Percentiles rank a stretch among this genome's conserved stretches.
These are phyloP conservation scores for Actinemys pallida DNA, from an alignment of 2,113 vertebrate species.

Conservation along the genomic window DNA sequence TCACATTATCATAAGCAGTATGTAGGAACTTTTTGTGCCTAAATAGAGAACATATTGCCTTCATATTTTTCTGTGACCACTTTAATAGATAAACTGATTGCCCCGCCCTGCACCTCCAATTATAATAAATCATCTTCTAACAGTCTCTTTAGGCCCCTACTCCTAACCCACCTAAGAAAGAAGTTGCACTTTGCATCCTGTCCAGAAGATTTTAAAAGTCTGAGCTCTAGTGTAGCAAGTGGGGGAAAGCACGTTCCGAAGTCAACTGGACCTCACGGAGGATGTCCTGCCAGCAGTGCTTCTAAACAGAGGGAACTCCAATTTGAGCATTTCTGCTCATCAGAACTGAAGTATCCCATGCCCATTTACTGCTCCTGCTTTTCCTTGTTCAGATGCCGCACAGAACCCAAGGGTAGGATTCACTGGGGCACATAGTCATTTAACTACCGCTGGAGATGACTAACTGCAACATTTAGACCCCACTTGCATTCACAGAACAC, in stretches of 20 bases:
- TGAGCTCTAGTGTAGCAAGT: background rate
- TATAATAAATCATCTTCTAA: background rate
- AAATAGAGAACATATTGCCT: too few species aligned
- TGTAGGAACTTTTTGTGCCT: background rate
- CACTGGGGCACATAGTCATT: background rate
- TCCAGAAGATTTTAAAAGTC: background rate
- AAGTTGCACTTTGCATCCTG: background rate
- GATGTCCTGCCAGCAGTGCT: background rate
- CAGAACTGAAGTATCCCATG: background rate
- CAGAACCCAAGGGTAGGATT: background rate
- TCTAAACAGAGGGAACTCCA: background rate
- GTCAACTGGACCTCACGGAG: background rate
- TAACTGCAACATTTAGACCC: background rate
- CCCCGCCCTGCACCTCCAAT: background rate
- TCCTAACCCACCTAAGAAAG: background rate
- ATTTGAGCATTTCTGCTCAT: background rate
- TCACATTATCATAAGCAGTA: rapidly evolving
- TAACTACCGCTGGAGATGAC: background rate
- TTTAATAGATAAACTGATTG: background rate
- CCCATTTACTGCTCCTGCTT: background rate
- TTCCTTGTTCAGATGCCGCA: background rate
- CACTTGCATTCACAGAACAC: background rate
- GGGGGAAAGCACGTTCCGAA: background rate
- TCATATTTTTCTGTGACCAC: rapidly evolving
- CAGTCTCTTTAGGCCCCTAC: background rate